Base-by-base conservation (phyloP, 2,888 invertebrate genomes). In the Orchesellides sinensis region DNA sequence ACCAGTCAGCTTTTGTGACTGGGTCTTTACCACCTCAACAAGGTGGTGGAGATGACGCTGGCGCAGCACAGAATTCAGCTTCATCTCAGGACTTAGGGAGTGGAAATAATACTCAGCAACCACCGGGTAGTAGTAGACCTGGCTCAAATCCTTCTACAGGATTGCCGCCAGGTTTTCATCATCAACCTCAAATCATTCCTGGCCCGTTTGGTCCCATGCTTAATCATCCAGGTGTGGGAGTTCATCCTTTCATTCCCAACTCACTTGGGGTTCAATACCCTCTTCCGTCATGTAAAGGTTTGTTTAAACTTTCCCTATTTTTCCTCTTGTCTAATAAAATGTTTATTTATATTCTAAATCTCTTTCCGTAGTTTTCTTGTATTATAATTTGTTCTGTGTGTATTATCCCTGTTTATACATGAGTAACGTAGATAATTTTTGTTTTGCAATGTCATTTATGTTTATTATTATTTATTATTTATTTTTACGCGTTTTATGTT, bases 141-240 rank as follows among this genome's bases (percentile, higher is more conserved):
- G 72, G 29, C 17, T 45, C 66, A n/a, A 27, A 65, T 47, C 52
- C 70, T 61, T n/a, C 5, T 17, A 19, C 19, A 49, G 49, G 19
- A 10, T 6, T 3, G 6, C 10, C 25, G 21, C 25, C 54, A 25
- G 54, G 25, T 23, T 25, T 54, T 21, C 25, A 8, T 21, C 25
- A 23, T 54, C 83, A 84, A 40, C 75, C 75, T 6, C 83, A 84
- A 45, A 47, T 84, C 10, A 80, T 84, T 35, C 21, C 49, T n/a
- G 79, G 75, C 6, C 75, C 63, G 19, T 35, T 82, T 5, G 75
- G 79, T 49, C 74, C 54, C 6, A 74, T 83, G 35, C 17, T 73
- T 8, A 75, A 40, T n/a, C 54, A 54, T 54, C 14, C 54, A 5
- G 54, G 54, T 14, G 25, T 54, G 3, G 40, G 40, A 59, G 32